Base-by-base conservation (phyloP, 1,140 invertebrate species). In the Diorhabda sublineata region DNA sequence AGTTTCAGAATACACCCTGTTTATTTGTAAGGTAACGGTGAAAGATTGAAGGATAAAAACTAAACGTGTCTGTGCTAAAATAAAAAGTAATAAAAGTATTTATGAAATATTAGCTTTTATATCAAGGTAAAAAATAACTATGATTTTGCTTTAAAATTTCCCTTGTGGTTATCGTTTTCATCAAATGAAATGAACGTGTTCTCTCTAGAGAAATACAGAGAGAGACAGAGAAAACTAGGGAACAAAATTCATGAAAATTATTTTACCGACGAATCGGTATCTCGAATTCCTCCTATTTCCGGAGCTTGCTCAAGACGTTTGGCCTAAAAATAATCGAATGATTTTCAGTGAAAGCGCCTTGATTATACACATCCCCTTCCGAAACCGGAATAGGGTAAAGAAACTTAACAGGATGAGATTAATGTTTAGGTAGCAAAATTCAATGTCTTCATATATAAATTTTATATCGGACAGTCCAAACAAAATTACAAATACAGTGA, bases 221-320 rank as follows among this genome's bases (percentile, higher is more conserved):
- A 52, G 47, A 52, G 47, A 52, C 4, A n/a, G 47, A 52, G 47
- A n/a, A 52, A 52, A 52, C 6, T n/a, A 52, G 47, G 47, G 47
- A 52, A n/a, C n/a, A 52, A 52, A 52, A 52, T 52, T 52, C 47
- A 52, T 52, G 47, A 52, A 52, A 52, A 52, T 52, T 52, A 52
- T 52, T 52, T 52, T 52, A 52, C 47, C 47, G 47, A n/a, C 47
- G 47, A 52, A n/a, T 52, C n/a, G 47, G n/a, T 52, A 52, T 52
- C 47, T 52, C 47, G 47, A 52, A 52, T 52, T 52, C 47, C 47
- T 52, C 47, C 47, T 52, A 52, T 52, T 52, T 52, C 47, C 47
- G 47, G 47, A 52, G 47, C 47, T 52, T 52, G 47, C 47, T 52
- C 47, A n/a, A 6, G 47, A 6, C 47, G 47, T 52, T 3, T 52